Percentiles rank a stretch among this genome's conserved stretches.
These are phyloP conservation scores for Nymphalis polychloros DNA, from an alignment of 2,888 invertebrate species.

Conservation along the genomic window DNA sequence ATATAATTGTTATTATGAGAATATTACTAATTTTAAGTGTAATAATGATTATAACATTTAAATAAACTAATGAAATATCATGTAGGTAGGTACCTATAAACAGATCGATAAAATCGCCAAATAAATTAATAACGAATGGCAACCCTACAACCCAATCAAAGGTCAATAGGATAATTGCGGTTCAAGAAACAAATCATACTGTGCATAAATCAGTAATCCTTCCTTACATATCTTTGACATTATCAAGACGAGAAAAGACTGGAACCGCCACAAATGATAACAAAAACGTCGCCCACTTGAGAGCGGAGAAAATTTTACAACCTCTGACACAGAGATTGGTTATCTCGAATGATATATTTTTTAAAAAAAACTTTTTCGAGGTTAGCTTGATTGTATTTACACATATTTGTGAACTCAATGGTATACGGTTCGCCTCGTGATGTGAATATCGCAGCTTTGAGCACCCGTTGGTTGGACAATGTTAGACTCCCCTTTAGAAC, in stretches of 20 bases:
- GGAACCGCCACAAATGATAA: conserved; percentile 11
- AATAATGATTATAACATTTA: too few relatives aligned
- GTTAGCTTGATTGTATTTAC: not conserved
- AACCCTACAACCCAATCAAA: conserved; percentile 4
- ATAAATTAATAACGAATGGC: not conserved
- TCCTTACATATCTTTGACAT: conserved; percentile 13
- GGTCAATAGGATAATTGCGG: conserved; percentile 13
- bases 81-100: too few relatives aligned
- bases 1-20: too few relatives aligned
- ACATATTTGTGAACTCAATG: not conserved
- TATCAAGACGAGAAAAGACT: conserved; percentile 18
- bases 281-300: conserved; percentile 7
- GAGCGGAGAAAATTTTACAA: conserved; percentile 13
- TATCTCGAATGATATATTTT: conserved; percentile 11
- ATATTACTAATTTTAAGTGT: too few relatives aligned
- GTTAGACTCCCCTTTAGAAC: too few relatives aligned
- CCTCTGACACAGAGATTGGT: conserved; percentile 21
- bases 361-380: not conserved
- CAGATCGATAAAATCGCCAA: not conserved
- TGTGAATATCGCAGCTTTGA: too few relatives aligned
- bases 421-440: not conserved
- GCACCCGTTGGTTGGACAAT: too few relatives aligned
- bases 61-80: too few relatives aligned
- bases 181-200: conserved; percentile 6
- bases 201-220: conserved; percentile 11